Evolutionary conservation across 2,113 vertebrate species (phyloP).

Genomic region (Crocuta crocuta): DNA sequence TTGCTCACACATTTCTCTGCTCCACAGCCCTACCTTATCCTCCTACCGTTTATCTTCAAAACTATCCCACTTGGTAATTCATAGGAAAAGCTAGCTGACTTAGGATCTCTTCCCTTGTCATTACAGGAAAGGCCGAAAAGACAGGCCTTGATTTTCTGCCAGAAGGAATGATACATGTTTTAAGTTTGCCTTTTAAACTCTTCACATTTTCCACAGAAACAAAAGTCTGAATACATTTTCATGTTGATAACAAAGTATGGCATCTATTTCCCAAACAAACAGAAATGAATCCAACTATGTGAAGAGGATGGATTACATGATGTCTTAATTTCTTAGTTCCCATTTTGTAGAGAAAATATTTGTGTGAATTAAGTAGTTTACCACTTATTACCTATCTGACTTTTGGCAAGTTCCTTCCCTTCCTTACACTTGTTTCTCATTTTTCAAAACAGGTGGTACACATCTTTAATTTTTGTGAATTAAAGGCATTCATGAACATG

Average conservation of each 20-base stretch:
- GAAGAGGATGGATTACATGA: background rate
- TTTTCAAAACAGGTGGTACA: background rate
- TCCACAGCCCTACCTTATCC: background rate
- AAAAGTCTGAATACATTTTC: background rate
- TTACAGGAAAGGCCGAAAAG: background rate
- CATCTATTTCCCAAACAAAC: background rate
- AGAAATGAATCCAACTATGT: background rate
- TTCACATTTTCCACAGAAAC: background rate
- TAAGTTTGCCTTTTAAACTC: background rate
- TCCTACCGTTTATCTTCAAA: background rate
- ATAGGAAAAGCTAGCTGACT: background rate
- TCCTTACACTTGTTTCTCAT: background rate
- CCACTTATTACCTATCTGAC: background rate
- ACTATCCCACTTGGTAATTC: background rate
- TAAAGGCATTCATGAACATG: background rate
- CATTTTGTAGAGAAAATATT: background rate
- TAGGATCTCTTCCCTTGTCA: background rate
- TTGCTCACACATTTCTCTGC: background rate
- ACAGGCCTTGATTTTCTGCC: background rate
- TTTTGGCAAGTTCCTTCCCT: background rate
- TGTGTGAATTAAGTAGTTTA: background rate
- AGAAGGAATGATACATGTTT: background rate
- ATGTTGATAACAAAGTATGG: background rate
- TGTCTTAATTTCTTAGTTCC: background rate
- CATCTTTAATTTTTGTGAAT: background rate